Evolutionary conservation across 2,888 invertebrate genomes (phyloP), one percentile per base, ranked within the genome.

Genomic region (Gymnoscelis rufifasciata): DNA sequence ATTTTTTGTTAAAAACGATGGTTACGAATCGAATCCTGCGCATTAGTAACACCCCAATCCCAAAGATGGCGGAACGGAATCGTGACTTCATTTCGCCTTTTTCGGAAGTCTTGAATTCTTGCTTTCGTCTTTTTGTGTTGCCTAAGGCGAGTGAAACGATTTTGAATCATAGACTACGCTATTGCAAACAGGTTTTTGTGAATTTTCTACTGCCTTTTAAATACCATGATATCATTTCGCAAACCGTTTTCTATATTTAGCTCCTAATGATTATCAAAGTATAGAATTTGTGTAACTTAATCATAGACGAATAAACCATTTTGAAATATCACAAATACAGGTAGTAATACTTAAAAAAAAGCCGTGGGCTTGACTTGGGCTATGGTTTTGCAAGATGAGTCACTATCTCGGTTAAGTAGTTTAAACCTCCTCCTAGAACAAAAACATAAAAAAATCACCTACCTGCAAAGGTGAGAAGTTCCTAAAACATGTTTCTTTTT

Each of bases 1-100:
- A n/a, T n/a, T n/a, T n/a, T n/a, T n/a, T n/a, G n/a, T n/a, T n/a
- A n/a, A n/a, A n/a, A n/a, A n/a, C n/a, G n/a, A n/a, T n/a, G n/a
- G n/a, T 14, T 27, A 7, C 19, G 3, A 19, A 19, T 41, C 40
- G 6, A 13, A 33, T 26, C 19, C 31, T 26, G 15, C 24, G 15
- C 13, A 23, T 38, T 38, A 10, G 38, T 38, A 27, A 45, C 29
- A 38, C 7, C 27, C 30, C 41, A 31, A n/a, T 41, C 28, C 26
- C 56, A 67, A 71, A 68, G 56, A 64, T 65, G 67, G 64, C 65
- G 68, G 68, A 66, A 60, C 79, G 77, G 80, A 79, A 77, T 74
- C 62, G 48, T 52, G 47, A 48, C 50, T 48, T 43, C 71, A 68
- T 57, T 64, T 60, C 59, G 69, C 75, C 74, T 75, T 78, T 80